These are phyloP conservation scores for Girardinichthys multiradiatus DNA, from an alignment of 2,113 vertebrate genomes.

Conservation along the genomic window DNA sequence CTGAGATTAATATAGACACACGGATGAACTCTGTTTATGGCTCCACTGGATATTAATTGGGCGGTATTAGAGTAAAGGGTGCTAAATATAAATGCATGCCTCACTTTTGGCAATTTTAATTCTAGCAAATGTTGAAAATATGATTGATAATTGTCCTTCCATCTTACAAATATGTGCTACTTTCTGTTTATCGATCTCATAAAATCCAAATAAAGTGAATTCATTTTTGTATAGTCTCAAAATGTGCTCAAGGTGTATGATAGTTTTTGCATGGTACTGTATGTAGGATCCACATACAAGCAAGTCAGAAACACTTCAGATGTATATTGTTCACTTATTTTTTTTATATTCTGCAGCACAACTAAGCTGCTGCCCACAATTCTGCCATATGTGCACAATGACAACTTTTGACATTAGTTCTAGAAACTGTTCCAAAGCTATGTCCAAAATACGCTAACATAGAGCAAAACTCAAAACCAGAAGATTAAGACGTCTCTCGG, in stretches of 20 bases:
- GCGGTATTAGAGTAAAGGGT: too few relatives aligned
- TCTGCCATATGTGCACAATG: background rate
- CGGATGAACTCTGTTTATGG: too few relatives aligned
- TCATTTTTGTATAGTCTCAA: too few relatives aligned
- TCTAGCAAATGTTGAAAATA: background rate
- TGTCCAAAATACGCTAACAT: background rate
- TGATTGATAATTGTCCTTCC: background rate
- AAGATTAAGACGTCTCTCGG: conserved; percentile 49
- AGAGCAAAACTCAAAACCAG: conserved; percentile 16
- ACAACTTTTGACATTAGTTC: background rate
- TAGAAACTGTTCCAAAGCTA: background rate
- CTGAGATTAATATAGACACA: too few relatives aligned
- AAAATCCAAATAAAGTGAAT: too few relatives aligned
- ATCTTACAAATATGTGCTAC: too few relatives aligned
- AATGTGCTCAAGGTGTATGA: too few relatives aligned
- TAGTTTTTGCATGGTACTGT: too few relatives aligned
- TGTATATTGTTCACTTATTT: background rate
- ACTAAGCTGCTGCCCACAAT: background rate
- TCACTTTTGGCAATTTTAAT: background rate
- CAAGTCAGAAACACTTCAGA: background rate
- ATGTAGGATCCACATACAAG: too few relatives aligned
- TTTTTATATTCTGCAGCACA: background rate
- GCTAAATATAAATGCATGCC: background rate
- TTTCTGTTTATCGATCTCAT: too few relatives aligned
- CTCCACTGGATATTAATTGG: too few relatives aligned